Conservation (phyloP, 2,888 invertebrate species). For the Callyntrura guangdongensis region DNA sequence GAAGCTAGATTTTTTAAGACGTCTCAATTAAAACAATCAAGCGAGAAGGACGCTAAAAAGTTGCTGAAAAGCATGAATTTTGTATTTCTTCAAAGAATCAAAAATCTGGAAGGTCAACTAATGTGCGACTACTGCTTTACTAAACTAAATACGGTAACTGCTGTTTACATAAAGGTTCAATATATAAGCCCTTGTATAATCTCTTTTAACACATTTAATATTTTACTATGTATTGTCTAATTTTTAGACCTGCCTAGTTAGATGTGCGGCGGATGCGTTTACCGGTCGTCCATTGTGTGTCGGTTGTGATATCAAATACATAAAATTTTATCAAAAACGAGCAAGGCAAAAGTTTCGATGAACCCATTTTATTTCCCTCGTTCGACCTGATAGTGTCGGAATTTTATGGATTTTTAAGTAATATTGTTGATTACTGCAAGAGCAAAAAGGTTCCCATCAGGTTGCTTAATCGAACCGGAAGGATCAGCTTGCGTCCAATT, state of each 20-base stretch:
- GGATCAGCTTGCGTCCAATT: constrained; percentile 78
- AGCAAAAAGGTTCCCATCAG: constrained; percentile 75
- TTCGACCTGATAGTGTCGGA: constrained; percentile 76
- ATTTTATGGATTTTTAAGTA: constrained; percentile 77
- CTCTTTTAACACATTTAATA: background rate
- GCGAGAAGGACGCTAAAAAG: constrained; percentile 71
- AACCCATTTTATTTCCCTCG: constrained; percentile 73
- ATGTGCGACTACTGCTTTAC: constrained; percentile 81
- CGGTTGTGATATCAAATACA: constrained; percentile 79
- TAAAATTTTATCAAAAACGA: constrained; percentile 80
- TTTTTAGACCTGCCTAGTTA: constrained; percentile 77
- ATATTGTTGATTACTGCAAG: constrained; percentile 76
- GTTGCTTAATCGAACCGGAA: constrained; percentile 60
- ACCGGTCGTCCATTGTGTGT: constrained; percentile 78
- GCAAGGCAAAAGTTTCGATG: constrained; percentile 77
- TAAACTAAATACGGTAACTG: constrained; percentile 73
- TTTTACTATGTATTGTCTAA: constrained; percentile 12
- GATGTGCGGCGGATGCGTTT: constrained; percentile 78
- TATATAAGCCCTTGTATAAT: no score
- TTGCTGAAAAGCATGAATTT: constrained; percentile 79
- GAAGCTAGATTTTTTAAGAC: constrained; percentile 80
- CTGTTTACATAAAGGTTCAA: background rate
- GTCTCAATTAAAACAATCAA: constrained; percentile 53
- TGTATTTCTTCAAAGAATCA: constrained; percentile 79
- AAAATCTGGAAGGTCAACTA: constrained; percentile 78